Conservation (phyloP, 1,140 invertebrate genomes). For the Neuroterus valhalla region DNA sequence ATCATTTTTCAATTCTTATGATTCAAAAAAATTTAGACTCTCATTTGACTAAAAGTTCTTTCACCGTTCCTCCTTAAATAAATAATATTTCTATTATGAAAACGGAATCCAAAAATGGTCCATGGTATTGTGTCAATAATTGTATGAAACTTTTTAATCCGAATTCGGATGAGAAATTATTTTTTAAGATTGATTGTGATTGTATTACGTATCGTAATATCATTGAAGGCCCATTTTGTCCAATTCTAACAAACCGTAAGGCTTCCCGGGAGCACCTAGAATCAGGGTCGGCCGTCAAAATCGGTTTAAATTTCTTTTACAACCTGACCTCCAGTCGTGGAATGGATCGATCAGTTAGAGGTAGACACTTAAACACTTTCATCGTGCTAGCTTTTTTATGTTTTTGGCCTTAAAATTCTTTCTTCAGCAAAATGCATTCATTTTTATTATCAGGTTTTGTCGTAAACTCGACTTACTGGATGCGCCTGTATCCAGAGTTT, state of each 20-base stretch:
- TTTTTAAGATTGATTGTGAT: not conserved
- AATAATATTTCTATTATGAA: no score
- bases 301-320: constrained; percentile 56
- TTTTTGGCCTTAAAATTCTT: constrained; percentile 46
- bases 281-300: constrained; percentile 56
- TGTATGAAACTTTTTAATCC: no score
- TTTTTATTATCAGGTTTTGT: not conserved
- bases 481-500: not conserved
- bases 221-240: constrained; percentile 34
- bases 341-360: constrained; percentile 53
- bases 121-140: no score
- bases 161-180: no score
- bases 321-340: constrained; percentile 53
- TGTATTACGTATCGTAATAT: not conserved
- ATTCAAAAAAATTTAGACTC: no score
- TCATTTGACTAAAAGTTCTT: no score
- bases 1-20: no score
- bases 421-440: not conserved
- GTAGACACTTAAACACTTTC: constrained; percentile 43
- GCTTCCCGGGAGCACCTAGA: constrained; percentile 53
- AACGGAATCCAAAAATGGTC: no score
- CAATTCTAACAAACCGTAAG: constrained; percentile 44
- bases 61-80: no score
- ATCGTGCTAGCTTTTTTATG: constrained; percentile 46
- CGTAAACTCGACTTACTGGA: not conserved